These are phyloP conservation scores for Anodontia alba DNA, from an alignment of 2,888 invertebrate species.

Conservation along the genomic window DNA sequence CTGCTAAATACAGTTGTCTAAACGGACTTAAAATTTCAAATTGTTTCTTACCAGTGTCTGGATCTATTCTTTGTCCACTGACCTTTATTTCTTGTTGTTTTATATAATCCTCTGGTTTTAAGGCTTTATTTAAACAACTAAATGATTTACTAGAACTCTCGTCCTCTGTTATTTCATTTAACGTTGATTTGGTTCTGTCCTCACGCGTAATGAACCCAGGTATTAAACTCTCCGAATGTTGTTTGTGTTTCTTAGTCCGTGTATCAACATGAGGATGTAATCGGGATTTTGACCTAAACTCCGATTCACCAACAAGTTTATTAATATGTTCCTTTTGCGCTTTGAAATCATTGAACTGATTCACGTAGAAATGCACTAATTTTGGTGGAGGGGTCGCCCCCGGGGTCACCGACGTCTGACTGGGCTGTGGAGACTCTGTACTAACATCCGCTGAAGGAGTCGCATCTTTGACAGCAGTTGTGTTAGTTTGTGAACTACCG, in stretches of 20 bases:
- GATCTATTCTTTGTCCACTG: constrained; percentile 38
- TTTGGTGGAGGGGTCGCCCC: constrained; percentile 41
- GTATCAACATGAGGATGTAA: constrained; percentile 61
- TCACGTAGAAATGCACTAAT: constrained; percentile 37
- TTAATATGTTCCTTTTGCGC: constrained; percentile 54
- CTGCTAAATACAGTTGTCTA: not conserved
- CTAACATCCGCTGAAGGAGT: constrained; percentile 2
- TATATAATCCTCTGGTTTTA: constrained; percentile 49
- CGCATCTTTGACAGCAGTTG: constrained; percentile 2
- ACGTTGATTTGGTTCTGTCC: constrained; percentile 72
- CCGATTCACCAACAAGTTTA: constrained; percentile 41
- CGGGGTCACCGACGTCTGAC: constrained; percentile 55
- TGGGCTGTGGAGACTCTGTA: constrained; percentile 51
- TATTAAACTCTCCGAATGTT: constrained; percentile 70
- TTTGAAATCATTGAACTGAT: constrained; percentile 48
- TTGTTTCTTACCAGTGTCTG: not conserved
- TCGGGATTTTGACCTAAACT: constrained; percentile 41
- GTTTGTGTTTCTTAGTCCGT: constrained; percentile 57
- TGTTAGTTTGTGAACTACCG: constrained; percentile 9
- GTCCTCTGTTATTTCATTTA: constrained; percentile 62
- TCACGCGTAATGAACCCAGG: constrained; percentile 76
- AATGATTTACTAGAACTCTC: constrained; percentile 55
- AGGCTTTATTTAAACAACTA: constrained; percentile 57
- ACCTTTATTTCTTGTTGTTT: constrained; percentile 63
- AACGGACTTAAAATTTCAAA: constrained; percentile 2